A percentile compares a stretch with the other conserved stretches of the same genome.
Conservation (phyloP, 2,113 vertebrate species). For the Cacatua alba region DNA sequence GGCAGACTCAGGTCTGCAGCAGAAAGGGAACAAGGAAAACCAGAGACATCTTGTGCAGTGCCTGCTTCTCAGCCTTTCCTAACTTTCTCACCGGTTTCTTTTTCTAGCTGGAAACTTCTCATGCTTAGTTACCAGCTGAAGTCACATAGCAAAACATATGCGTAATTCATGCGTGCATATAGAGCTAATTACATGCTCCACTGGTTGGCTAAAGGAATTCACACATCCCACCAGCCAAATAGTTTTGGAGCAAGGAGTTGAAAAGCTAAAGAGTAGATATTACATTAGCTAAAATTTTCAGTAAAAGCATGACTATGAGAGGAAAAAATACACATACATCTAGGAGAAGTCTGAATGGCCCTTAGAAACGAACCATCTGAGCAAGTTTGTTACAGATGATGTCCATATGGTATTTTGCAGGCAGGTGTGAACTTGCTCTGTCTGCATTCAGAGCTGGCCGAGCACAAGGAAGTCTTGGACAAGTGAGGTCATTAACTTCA, state of each 20-base stretch:
- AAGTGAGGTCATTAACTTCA: slow-evolving; percentile 19
- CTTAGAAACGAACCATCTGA: slow-evolving; percentile 51
- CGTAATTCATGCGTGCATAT: slow-evolving; percentile 61
- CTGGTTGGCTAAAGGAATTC: slow-evolving; percentile 61
- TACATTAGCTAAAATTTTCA: slow-evolving; percentile 34
- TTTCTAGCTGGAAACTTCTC: slow-evolving; percentile 52
- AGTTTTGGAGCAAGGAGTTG: slow-evolving; percentile 46
- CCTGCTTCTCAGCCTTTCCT: neutral
- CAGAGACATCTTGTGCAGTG: neutral
- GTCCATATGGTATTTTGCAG: slow-evolving; percentile 55
- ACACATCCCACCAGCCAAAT: slow-evolving; percentile 63
- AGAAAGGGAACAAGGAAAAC: neutral
- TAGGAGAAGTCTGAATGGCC: slow-evolving; percentile 25
- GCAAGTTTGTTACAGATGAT: slow-evolving; percentile 24
- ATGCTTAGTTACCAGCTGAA: slow-evolving; percentile 63
- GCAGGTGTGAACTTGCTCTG: slow-evolving; percentile 63
- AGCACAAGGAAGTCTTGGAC: slow-evolving; percentile 50
- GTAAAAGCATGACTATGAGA: slow-evolving; percentile 35
- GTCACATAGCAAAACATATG: slow-evolving; percentile 63
- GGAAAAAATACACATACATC: neutral
- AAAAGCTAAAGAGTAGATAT: slow-evolving; percentile 14
- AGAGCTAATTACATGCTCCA: slow-evolving; percentile 69
- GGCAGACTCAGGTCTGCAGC: neutral
- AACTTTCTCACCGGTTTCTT: slow-evolving; percentile 32
- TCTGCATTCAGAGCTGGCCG: slow-evolving; percentile 20